Evolutionary conservation across 1,140 invertebrate genomes (phyloP), one percentile per base, ranked within the genome.

Genomic region (Colletes gigas): DNA sequence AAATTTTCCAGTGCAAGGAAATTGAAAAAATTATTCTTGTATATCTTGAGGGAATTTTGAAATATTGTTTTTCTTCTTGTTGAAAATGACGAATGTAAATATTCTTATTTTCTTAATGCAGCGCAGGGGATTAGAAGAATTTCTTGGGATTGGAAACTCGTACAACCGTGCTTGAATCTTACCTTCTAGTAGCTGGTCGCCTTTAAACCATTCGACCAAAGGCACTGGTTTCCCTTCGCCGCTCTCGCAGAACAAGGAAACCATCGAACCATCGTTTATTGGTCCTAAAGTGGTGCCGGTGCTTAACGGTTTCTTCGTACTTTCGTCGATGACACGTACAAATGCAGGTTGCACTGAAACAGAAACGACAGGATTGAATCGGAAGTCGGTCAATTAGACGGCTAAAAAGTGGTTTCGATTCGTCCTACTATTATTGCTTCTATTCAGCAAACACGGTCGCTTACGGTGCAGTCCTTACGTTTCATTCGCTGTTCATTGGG

Each of bases 211-310:
- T 15, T 94, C 94, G 62, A 98, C 95, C 76, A 94, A 94, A 1
- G 97, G 96, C 60, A 96, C 95, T 1, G 97, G 97, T 90, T 97
- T 97, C 60, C 97, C 97, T 60, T 96, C 95, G 39, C 94, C 94
- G 30, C 96, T 96, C 73, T 96, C 95, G 88, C 97, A 97, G 63
- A 94, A 94, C 60, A 97, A 91, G 59, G 94, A 95, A 66, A 97
- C 93, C 78, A 94, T 92, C 14, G 94, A 94, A 44, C 96, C 95
- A 93, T 97, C 96, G 85, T 95, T 94, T 83, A 96, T 94, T 3
- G 96, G 96, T 3, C 96, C 96, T 59, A 97, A 94, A 66, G 94
- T 92, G 10, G 95, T 93, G 0, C 94, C 94, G 95, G 95, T 54
- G 91, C 92, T 78, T 95, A 92, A 71, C 92, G 91, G 69, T 91